phyloP scores from a whole-genome alignment of 1,140 invertebrate species.

The Harpegnathos saltator region DNA sequence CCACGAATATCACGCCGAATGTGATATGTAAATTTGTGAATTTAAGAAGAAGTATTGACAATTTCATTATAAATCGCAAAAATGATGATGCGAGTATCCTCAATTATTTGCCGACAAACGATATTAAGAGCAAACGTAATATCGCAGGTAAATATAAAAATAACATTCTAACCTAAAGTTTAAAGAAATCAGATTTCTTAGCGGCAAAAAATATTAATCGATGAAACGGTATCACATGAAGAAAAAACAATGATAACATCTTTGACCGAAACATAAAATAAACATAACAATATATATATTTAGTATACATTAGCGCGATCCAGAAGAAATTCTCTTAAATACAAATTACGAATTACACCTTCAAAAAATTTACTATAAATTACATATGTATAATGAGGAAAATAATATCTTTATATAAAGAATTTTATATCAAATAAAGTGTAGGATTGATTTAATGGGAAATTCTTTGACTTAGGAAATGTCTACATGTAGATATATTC shows the following conservation, averaged over 20 bases:
- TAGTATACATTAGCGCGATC: too few species aligned
- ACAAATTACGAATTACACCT: too few species aligned
- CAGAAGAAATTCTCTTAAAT: too few species aligned
- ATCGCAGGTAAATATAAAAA: constrained; percentile 43
- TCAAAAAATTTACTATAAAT: too few species aligned
- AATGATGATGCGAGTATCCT: constrained; percentile 49
- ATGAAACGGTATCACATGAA: not conserved
- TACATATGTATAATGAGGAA: too few species aligned
- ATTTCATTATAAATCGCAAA: not conserved
- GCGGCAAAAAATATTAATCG: not conserved
- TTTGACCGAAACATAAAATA: not conserved
- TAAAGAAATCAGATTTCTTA: too few species aligned
- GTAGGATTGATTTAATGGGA: not conserved
- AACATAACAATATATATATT: not conserved
- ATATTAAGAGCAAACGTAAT: constrained; percentile 12
- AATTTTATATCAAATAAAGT: too few species aligned
- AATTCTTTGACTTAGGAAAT: constrained; percentile 46
- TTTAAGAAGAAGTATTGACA: not conserved
- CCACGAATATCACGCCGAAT: too few species aligned
- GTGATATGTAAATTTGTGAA: not conserved
- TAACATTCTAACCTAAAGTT: too few species aligned
- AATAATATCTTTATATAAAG: too few species aligned
- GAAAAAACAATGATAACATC: not conserved
- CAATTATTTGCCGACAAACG: not conserved
- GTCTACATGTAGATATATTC: constrained; percentile 46